Evolutionary conservation across 2,113 vertebrate species (phyloP), one percentile per base, ranked within the genome.

Genomic region (Trochalopteron elliotii): DNA sequence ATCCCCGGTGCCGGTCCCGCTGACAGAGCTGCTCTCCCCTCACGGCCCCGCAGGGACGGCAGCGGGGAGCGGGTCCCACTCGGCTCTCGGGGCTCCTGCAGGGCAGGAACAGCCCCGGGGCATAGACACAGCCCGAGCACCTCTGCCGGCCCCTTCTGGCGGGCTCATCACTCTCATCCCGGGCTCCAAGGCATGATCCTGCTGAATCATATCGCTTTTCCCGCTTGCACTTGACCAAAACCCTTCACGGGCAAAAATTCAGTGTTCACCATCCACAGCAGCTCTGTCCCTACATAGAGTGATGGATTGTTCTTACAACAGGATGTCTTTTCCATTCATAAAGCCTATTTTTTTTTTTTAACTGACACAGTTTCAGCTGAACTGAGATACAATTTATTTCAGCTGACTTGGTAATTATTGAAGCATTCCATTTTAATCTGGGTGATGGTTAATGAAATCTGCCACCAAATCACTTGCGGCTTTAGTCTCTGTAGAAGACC

Each of bases 121-220:
- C 44, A 57, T 69, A 8, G 68, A 28, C 52, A 6, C 37, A 22
- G 45, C 16, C 55, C 47, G 33, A 59, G 47, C 50, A 24, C 19
- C 57, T 64, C 74, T 2, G 2, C 20, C 39, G 11, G 45, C 31
- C 28, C 52, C 49, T 42, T 18, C 8, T 31, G 57, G 30, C 2
- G 1, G 14, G 12, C 3, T 81, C 55, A 3, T 8, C 8, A 0
- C 5, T 13, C 19, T 75, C 39, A 22, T 9, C 39, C 2, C 1
- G 7, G 42, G 11, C 56, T 76, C 31, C 59, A 23, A 21, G 64
- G 13, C 64, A 19, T 3, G 11, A 14, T 77, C 23, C 40, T 47
- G 27, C 49, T 50, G 24, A 22, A 35, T n/a, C 47, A 6, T 17
- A 42, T 12, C 12, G 9, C 3, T 3, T 65, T 49, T 39, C 63